Conservation (phyloP, 2,797 vertebrate genomes). For the Falco columbarius region DNA sequence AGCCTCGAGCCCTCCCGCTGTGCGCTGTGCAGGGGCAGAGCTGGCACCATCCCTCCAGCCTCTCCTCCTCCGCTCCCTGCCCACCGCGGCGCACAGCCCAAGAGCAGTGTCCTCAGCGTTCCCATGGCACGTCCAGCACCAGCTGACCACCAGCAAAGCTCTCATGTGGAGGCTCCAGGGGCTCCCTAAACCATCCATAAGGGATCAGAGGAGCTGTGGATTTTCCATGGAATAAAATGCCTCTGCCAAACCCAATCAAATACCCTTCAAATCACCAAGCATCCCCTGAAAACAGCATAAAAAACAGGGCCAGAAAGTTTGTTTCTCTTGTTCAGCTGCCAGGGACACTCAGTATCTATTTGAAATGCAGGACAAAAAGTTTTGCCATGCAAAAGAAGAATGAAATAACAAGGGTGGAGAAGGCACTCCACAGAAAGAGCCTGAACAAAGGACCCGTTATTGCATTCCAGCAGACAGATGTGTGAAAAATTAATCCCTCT, state of each 20-base stretch:
- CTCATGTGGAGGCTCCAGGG: not conserved
- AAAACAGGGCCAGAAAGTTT: constrained; percentile 15
- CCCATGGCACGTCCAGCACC: not conserved
- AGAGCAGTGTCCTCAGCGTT: not conserved
- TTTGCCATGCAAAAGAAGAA: constrained; percentile 52
- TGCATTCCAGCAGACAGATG: constrained; percentile 51
- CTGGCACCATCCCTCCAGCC: not conserved
- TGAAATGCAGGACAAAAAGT: constrained; percentile 60
- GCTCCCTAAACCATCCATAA: not conserved
- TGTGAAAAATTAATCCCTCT: constrained; percentile 58
- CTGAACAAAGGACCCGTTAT: constrained; percentile 53
- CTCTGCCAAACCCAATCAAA: constrained; percentile 50
- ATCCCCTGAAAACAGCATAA: not conserved
- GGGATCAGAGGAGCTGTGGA: not conserved
- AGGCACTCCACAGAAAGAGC: constrained; percentile 21
- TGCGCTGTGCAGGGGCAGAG: not conserved
- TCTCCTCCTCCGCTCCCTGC: not conserved
- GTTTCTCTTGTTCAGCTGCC: constrained; percentile 58
- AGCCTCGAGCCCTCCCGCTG: not conserved
- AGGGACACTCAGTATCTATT: constrained; percentile 44
- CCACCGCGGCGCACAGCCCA: fast-evolving
- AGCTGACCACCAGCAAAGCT: not conserved
- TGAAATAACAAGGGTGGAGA: constrained; percentile 35
- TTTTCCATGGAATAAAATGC: not conserved
- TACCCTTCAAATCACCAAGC: not conserved